These are phyloP conservation scores for Brachylomia viminalis DNA, from an alignment of 2,888 invertebrate genomes.

Conservation along the genomic window DNA sequence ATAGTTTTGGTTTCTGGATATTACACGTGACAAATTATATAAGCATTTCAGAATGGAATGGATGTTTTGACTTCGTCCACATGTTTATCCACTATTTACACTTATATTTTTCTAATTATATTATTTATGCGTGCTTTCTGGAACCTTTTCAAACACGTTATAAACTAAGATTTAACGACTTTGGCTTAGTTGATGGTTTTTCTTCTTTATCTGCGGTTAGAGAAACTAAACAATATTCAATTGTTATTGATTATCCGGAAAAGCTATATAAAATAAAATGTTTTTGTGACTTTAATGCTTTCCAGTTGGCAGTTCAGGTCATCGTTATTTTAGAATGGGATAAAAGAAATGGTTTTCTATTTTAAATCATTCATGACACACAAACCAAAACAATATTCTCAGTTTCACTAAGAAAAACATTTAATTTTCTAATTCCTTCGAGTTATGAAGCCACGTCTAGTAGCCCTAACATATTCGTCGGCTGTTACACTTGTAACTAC, in stretches of 20 bases:
- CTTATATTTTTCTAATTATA: slow-evolving; percentile 69
- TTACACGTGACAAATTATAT: slow-evolving; percentile 74
- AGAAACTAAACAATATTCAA: slow-evolving; percentile 59
- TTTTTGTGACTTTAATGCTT: slow-evolving; percentile 22
- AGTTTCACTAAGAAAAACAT: slow-evolving; percentile 7
- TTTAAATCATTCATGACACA: slow-evolving; percentile 35
- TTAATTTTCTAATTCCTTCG: not conserved
- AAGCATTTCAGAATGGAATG: slow-evolving; percentile 68
- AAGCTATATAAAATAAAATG: slow-evolving; percentile 25
- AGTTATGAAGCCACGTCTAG: slow-evolving; percentile 68
- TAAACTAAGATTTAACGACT: slow-evolving; percentile 65
- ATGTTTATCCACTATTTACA: slow-evolving; percentile 72
- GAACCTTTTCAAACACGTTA: slow-evolving; percentile 66
- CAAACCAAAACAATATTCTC: slow-evolving; percentile 20
- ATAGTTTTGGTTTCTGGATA: slow-evolving; percentile 62
- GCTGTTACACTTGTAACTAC: slow-evolving; percentile 73
- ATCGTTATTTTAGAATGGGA: slow-evolving; percentile 29
- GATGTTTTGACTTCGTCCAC: slow-evolving; percentile 74
- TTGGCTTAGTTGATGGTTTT: slow-evolving; percentile 49
- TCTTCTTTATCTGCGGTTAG: slow-evolving; percentile 58
- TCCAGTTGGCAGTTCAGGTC: slow-evolving; percentile 23
- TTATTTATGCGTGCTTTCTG: slow-evolving; percentile 70
- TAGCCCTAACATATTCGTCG: slow-evolving; percentile 23
- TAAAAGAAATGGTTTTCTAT: slow-evolving; percentile 16
- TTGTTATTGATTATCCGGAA: slow-evolving; percentile 51